Percentiles rank a stretch among this genome's conserved stretches.
Conservation (phyloP, 2,113 vertebrate species). For the Bufo gargarizans region DNA sequence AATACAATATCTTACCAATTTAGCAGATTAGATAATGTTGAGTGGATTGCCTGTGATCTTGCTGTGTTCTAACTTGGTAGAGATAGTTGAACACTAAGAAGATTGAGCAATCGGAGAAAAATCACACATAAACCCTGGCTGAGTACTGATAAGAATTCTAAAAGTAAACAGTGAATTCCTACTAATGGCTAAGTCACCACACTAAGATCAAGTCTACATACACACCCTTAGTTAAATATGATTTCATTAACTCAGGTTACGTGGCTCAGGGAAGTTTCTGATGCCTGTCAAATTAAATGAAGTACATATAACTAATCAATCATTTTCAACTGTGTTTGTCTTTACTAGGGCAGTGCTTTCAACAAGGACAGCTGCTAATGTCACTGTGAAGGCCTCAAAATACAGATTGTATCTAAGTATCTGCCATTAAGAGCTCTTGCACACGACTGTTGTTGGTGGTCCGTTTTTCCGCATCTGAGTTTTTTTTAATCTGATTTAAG, state of each 20-base stretch:
- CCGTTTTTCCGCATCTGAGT: too few relatives aligned
- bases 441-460: too few relatives aligned
- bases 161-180: conserved; percentile 85
- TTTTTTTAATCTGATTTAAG: too few relatives aligned
- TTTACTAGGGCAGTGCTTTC: conserved; percentile 59
- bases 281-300: conserved; percentile 72
- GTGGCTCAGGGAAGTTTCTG: conserved; percentile 69
- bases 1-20: conserved; percentile 59
- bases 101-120: conserved; percentile 79
- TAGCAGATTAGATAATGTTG: conserved; percentile 71
- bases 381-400: conserved; percentile 28
- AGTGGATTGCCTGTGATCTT: conserved; percentile 72
- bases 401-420: background rate
- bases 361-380: conserved; percentile 53
- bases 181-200: conserved; percentile 87
- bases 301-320: conserved; percentile 72
- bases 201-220: conserved; percentile 82
- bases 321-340: conserved; percentile 67
- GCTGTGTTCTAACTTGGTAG: conserved; percentile 74
- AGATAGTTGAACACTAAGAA: conserved; percentile 70
- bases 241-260: conserved; percentile 81
- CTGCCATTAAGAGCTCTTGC: background rate
- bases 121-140: conserved; percentile 82
- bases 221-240: conserved; percentile 82
- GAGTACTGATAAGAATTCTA: conserved; percentile 83